Percentiles rank a stretch among this genome's conserved stretches.
phyloP scores from a whole-genome alignment of 2,888 invertebrate species.

The Mantis religiosa region DNA sequence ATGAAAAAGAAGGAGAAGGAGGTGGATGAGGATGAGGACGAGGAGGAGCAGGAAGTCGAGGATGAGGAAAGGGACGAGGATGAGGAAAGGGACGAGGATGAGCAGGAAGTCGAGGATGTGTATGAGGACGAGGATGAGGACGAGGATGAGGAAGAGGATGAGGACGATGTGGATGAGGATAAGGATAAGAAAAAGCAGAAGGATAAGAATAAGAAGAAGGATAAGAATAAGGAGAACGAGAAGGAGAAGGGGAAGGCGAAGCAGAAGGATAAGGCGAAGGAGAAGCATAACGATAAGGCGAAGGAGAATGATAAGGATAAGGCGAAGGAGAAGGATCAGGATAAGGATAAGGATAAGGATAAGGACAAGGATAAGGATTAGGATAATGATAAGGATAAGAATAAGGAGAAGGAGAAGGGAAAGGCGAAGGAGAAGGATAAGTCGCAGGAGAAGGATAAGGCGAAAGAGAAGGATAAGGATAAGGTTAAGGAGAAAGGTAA shows the following conservation, averaged over 20 bases:
- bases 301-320: neutral
- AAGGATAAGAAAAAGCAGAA: too few species aligned
- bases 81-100: neutral
- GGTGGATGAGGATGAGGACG: too few species aligned
- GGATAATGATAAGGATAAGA: too few species aligned
- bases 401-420: too few species aligned
- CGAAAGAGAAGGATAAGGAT: too few species aligned
- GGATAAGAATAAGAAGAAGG: too few species aligned
- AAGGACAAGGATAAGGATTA: too few species aligned
- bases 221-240: too few species aligned
- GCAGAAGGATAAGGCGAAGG: neutral
- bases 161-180: too few species aligned
- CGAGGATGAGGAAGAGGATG: too few species aligned
- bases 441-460: neutral
- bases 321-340: neutral
- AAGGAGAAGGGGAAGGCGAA: neutral
- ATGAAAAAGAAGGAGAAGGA: neutral
- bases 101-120: neutral
- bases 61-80: neutral
- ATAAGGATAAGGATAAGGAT: neutral
- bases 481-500: too few species aligned
- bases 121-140: too few species aligned
- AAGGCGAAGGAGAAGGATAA: neutral
- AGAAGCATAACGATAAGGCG: neutral
- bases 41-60: neutral